Percentiles rank a stretch among this genome's conserved stretches.
phyloP scores from a whole-genome alignment of 35 echinoderm and acorn worm genomes.

The Apostichopus parvimensis region DNA sequence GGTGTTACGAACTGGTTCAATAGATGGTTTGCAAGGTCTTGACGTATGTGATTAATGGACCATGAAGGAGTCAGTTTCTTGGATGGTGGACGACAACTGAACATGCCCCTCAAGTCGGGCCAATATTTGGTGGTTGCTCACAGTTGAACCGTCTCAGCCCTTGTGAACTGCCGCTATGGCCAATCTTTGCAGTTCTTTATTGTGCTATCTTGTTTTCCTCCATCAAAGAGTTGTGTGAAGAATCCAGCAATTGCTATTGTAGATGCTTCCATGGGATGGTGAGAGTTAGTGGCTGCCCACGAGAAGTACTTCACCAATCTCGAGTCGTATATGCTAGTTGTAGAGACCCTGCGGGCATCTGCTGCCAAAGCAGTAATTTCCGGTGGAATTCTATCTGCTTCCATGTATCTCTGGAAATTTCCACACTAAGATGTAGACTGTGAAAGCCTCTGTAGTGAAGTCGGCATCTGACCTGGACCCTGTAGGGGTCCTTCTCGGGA shows the following conservation, averaged over 20 bases:
- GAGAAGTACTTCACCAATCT: too few species aligned
- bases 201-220: background rate
- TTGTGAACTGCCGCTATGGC: background rate
- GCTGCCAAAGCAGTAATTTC: background rate
- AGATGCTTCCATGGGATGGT: too few species aligned
- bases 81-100: background rate
- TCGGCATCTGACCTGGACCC: background rate
- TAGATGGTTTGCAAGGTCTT: background rate
- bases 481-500: background rate
- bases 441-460: background rate
- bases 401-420: background rate
- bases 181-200: background rate
- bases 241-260: background rate
- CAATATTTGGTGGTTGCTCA: background rate
- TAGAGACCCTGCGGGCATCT: too few species aligned
- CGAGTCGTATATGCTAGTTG: too few species aligned
- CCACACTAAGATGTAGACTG: conserved; percentile 10
- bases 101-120: background rate
- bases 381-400: background rate
- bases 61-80: background rate
- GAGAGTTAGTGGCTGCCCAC: too few species aligned
- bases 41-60: background rate
- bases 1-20: background rate
- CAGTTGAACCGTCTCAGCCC: too few species aligned
- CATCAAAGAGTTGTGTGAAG: background rate